These are phyloP conservation scores for Thalassarche chlororhynchos DNA, from an alignment of 2,113 vertebrate genomes.

Conservation along the genomic window DNA sequence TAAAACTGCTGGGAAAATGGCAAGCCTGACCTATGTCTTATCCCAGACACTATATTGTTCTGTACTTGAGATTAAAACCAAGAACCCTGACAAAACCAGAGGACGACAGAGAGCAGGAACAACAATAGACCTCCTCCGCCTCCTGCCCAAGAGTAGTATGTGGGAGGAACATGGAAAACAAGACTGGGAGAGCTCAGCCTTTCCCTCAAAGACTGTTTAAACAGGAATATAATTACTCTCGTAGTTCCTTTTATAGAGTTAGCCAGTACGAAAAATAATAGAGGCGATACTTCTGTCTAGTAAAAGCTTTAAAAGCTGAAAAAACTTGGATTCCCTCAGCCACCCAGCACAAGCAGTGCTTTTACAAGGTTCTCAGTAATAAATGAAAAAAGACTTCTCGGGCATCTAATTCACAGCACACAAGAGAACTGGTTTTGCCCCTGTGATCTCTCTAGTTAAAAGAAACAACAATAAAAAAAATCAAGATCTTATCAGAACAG, in stretches of 20 bases:
- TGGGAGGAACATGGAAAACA: neutral
- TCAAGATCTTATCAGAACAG: slow-evolving; percentile 12
- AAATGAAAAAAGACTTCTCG: neutral
- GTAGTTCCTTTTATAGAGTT: neutral
- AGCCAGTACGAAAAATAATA: neutral
- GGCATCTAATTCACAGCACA: neutral
- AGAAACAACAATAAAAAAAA: neutral
- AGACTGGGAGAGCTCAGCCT: neutral
- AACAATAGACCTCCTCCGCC: neutral
- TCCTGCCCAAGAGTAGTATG: neutral
- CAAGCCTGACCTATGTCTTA: neutral
- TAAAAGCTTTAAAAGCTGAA: neutral
- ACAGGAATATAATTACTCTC: neutral
- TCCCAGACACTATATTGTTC: neutral
- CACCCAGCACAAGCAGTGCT: neutral
- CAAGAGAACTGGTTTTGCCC: neutral
- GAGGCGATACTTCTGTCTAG: neutral
- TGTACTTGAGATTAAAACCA: slow-evolving; percentile 1
- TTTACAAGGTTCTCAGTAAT: neutral
- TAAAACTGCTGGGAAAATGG: slow-evolving; percentile 8
- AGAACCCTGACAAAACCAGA: neutral
- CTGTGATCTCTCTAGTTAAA: neutral
- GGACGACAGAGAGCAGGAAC: neutral
- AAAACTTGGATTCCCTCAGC: neutral
- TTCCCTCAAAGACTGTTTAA: neutral